A percentile compares a stretch with the other conserved stretches of the same genome.
Conservation (phyloP, 2,888 invertebrate genomes). For the Eupithecia pulchellata region DNA sequence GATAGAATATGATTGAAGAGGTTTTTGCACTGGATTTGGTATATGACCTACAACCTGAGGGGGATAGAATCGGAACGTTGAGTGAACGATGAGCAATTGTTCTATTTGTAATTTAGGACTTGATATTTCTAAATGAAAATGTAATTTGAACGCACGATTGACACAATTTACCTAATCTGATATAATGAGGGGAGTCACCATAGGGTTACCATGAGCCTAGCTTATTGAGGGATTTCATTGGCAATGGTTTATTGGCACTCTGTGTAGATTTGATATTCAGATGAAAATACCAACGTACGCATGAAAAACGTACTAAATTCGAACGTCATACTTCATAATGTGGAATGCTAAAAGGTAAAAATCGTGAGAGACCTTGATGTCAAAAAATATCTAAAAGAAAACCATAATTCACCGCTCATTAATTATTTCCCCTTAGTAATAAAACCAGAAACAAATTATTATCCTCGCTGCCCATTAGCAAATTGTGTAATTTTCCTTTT, state of each 20-base stretch:
- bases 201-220: no score
- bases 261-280: not conserved
- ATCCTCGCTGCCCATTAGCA: conserved; percentile 76
- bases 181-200: not conserved
- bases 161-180: not conserved
- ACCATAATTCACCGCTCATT: conserved; percentile 55
- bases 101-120: not conserved
- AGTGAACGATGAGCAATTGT: not conserved
- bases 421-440: conserved; percentile 65
- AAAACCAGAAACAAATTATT: conserved; percentile 75
- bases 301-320: no score
- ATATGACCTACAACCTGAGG: not conserved
- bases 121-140: not conserved
- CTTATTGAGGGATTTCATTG: not conserved
- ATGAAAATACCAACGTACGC: no score
- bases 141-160: not conserved
- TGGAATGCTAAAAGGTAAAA: no score
- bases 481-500: conserved; percentile 83
- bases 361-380: not conserved
- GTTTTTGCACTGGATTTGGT: conserved; percentile 1
- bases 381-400: conserved; percentile 22
- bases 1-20: conserved; percentile 36
- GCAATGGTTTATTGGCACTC: not conserved
- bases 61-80: not conserved
- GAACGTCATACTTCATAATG: no score